phyloP scores from a whole-genome alignment of 2,888 invertebrate genomes.

The Phorcus lineatus region DNA sequence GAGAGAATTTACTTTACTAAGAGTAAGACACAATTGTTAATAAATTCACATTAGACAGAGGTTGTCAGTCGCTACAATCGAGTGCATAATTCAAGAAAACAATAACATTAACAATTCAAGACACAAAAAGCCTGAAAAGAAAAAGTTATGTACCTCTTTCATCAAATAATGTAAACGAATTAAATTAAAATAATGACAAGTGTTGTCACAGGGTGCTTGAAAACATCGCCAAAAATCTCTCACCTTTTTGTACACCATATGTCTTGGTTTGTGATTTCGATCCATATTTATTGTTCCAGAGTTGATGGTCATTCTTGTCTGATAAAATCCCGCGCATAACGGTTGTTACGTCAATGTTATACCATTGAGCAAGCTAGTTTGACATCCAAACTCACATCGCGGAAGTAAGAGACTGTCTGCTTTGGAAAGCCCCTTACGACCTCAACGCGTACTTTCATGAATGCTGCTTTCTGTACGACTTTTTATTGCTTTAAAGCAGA shows the following conservation, averaged over 20 bases:
- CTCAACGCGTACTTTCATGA: slow-evolving; percentile 11
- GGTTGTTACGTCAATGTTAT: slow-evolving; percentile 1
- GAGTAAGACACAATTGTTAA: too few relatives aligned
- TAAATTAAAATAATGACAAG: neutral
- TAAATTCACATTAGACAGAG: too few relatives aligned
- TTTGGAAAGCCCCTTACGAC: slow-evolving; percentile 13
- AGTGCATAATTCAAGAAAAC: too few relatives aligned
- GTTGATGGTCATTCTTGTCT: slow-evolving; percentile 61
- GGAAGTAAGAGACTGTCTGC: slow-evolving; percentile 26
- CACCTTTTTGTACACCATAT: slow-evolving; percentile 65
- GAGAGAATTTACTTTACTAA: too few relatives aligned
- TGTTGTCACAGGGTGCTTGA: neutral
- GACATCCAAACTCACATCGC: slow-evolving; percentile 2
- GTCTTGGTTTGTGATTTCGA: slow-evolving; percentile 60
- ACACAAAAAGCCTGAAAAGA: too few relatives aligned
- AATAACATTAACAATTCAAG: too few relatives aligned
- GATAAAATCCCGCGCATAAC: slow-evolving; percentile 33
- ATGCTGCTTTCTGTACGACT: slow-evolving; percentile 9
- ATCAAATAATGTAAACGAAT: neutral
- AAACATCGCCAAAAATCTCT: slow-evolving; percentile 27
- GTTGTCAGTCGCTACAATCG: too few relatives aligned
- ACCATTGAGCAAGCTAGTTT: neutral
- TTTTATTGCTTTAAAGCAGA: neutral
- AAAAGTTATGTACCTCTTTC: neutral
- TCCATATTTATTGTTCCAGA: slow-evolving; percentile 60